Evolutionary conservation across 2,888 invertebrate genomes (phyloP).

Genomic region (Hedychridium roseum): DNA sequence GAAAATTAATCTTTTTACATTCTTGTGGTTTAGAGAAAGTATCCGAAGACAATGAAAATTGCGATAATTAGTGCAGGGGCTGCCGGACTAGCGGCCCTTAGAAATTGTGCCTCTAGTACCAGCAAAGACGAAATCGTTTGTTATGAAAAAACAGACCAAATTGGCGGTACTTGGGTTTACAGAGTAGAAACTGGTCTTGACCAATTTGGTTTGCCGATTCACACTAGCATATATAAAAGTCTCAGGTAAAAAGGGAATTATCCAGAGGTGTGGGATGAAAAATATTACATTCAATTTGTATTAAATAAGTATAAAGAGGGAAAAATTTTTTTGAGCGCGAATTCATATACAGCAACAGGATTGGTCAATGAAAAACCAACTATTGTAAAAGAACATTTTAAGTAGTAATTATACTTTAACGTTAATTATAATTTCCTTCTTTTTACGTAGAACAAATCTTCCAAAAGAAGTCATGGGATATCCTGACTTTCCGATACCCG

Average conservation of each 20-base stretch:
- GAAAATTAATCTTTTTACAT: too few species aligned
- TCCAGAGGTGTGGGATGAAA: too few species aligned
- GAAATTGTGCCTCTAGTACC: constrained; percentile 68
- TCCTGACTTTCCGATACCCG: constrained; percentile 83
- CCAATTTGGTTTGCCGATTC: constrained; percentile 80
- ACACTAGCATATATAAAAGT: constrained; percentile 91
- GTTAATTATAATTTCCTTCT: too few species aligned
- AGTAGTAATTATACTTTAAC: too few species aligned
- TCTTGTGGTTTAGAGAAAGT: constrained; percentile 5
- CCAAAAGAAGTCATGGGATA: constrained; percentile 95
- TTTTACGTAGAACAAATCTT: constrained; percentile 92
- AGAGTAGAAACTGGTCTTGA: constrained; percentile 80
- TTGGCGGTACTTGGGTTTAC: constrained; percentile 94
- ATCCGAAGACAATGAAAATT: too few species aligned
- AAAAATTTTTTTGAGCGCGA: too few species aligned
- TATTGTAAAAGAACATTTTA: too few species aligned
- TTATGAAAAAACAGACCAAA: constrained; percentile 76
- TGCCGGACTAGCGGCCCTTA: constrained; percentile 83
- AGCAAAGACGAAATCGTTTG: constrained; percentile 69
- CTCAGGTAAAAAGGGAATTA: constrained; percentile 81
- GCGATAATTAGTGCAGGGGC: constrained; percentile 90
- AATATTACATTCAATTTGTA: too few species aligned
- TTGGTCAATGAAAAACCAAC: too few species aligned
- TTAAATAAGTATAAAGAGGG: too few species aligned
- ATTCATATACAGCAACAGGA: too few species aligned